These are phyloP conservation scores for Chelonus insularis DNA, from an alignment of 1,140 invertebrate species.

Conservation along the genomic window DNA sequence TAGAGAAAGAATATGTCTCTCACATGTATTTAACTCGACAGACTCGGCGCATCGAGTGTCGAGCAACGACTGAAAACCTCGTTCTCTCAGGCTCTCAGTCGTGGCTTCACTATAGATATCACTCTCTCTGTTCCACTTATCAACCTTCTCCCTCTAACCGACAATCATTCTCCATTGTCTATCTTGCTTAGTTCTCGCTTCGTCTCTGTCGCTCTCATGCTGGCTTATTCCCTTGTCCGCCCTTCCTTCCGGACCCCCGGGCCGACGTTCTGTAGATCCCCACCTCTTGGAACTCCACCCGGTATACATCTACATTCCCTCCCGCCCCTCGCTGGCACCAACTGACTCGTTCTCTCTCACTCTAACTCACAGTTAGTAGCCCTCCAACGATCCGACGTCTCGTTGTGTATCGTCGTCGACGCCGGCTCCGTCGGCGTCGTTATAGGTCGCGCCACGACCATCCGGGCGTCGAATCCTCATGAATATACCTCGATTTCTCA, in stretches of 20 bases:
- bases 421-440: slow-evolving; percentile 19
- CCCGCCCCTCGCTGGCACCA: not conserved
- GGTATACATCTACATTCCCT: slow-evolving; percentile 5
- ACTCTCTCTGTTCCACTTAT: not conserved
- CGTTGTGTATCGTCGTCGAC: slow-evolving; percentile 10
- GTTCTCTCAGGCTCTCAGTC: slow-evolving; percentile 3
- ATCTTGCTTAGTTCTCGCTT: slow-evolving; percentile 2
- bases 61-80: slow-evolving; percentile 23
- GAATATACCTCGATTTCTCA: slow-evolving; percentile 18
- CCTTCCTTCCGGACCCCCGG: slow-evolving; percentile 25
- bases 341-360: not conserved
- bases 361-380: not conserved
- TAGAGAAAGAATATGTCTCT: not conserved
- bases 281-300: slow-evolving; percentile 4
- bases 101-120: slow-evolving; percentile 8
- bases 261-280: slow-evolving; percentile 1
- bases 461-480: slow-evolving; percentile 18
- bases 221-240: slow-evolving; percentile 7
- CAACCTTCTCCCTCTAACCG: not conserved
- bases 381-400: not conserved
- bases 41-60: slow-evolving; percentile 19
- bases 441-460: slow-evolving; percentile 25
- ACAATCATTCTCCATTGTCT: not conserved
- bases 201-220: not conserved
- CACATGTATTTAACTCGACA: slow-evolving; percentile 4